These are phyloP conservation scores for Caranx ignobilis DNA, from an alignment of 2,113 vertebrate genomes.

Conservation along the genomic window DNA sequence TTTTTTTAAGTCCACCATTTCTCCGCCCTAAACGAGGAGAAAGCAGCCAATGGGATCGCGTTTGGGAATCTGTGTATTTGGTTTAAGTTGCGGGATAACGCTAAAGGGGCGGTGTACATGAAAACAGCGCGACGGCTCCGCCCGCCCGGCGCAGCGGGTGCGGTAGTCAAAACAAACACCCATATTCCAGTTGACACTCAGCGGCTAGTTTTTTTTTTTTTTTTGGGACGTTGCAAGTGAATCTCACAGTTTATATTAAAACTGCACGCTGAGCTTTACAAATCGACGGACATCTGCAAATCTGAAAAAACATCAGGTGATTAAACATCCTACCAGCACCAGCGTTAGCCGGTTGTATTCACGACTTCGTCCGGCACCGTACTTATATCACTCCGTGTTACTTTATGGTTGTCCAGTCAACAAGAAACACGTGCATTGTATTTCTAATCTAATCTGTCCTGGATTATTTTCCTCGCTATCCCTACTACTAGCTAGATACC, in stretches of 20 bases:
- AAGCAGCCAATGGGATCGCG: conserved; percentile 36
- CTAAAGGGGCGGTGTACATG: rapidly evolving
- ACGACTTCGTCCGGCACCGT: not conserved
- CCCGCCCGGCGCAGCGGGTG: not conserved
- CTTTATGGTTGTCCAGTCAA: conserved; percentile 70
- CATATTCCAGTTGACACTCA: rapidly evolving
- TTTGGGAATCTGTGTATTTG: not conserved
- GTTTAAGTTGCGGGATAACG: not conserved
- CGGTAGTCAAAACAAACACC: not conserved
- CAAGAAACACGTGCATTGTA: conserved; percentile 62
- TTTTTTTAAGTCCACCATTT: not conserved
- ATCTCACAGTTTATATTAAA: not conserved
- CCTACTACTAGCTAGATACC: not conserved
- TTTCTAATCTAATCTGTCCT: conserved; percentile 65
- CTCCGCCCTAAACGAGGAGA: not conserved
- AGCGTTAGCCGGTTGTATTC: not conserved
- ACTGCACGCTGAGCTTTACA: not conserved
- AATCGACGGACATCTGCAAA: conserved; percentile 23
- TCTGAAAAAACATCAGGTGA: conserved; percentile 60
- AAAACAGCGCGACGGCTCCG: not conserved
- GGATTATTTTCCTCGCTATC: conserved; percentile 57
- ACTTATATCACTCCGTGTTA: conserved; percentile 63
- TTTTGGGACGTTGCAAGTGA: not conserved
- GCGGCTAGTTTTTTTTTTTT: not conserved
- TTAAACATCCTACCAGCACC: not conserved